A percentile compares a stretch with the other conserved stretches of the same genome.
phyloP scores from a whole-genome alignment of 1,140 invertebrate genomes.

The Coptotermes formosanus region DNA sequence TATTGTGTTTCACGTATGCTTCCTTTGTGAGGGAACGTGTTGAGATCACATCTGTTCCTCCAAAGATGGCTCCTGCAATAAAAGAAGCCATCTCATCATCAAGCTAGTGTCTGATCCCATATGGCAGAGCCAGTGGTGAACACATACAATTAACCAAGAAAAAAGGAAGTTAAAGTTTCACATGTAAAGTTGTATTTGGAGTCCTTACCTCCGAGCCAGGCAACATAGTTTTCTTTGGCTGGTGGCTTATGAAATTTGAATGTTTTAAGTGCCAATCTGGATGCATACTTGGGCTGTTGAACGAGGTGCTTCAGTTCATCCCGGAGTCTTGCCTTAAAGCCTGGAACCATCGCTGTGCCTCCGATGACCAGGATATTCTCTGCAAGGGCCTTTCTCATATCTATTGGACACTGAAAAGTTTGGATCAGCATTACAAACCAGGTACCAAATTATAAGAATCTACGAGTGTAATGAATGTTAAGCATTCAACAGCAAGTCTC shows the following conservation, averaged over 20 bases:
- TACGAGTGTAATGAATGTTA: no score
- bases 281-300: conserved; percentile 61
- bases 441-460: no score
- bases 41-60: conserved; percentile 74
- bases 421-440: conserved; percentile 25
- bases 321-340: conserved; percentile 72
- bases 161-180: conserved; percentile 37
- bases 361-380: conserved; percentile 84
- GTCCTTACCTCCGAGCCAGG: conserved; percentile 75
- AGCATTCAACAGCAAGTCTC: no score
- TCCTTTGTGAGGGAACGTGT: conserved; percentile 74
- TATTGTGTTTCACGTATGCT: conserved; percentile 63
- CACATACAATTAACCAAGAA: conserved; percentile 32
- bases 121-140: background rate
- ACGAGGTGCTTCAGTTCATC: conserved; percentile 69
- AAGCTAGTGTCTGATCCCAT: no score
- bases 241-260: conserved; percentile 78
- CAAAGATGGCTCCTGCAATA: conserved; percentile 73
- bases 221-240: conserved; percentile 78
- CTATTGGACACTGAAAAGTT: conserved; percentile 67
- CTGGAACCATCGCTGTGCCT: conserved; percentile 77
- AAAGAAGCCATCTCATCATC: conserved; percentile 30
- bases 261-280: conserved; percentile 61
- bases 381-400: conserved; percentile 68
- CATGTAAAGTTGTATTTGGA: conserved; percentile 31